Percentiles rank a stretch among this genome's conserved stretches.
Evolutionary conservation across 2,113 vertebrate genomes (phyloP).

Genomic region (Paracyprichromis sp.): DNA sequence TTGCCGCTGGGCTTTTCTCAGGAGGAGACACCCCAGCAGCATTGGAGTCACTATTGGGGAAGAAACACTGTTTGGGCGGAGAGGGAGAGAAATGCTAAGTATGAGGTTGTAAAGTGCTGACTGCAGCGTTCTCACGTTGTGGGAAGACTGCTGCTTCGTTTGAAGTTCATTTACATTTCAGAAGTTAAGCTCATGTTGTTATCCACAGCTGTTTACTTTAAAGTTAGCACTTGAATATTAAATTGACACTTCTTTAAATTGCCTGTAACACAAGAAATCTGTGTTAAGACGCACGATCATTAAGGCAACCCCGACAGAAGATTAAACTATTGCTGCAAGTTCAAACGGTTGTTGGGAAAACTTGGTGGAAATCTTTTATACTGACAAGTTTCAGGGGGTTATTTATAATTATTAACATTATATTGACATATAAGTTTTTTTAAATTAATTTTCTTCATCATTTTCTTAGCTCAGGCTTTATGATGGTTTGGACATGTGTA

Average conservation of each 20-base stretch:
- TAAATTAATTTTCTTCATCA: fast-evolving
- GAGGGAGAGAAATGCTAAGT: background rate
- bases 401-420: background rate
- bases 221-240: background rate
- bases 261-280: background rate
- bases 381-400: background rate
- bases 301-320: background rate
- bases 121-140: background rate
- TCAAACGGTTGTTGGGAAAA: fast-evolving
- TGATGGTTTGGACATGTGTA: background rate
- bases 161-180: constrained; percentile 4
- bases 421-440: background rate
- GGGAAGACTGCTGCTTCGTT: background rate
- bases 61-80: background rate
- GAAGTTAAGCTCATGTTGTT: background rate
- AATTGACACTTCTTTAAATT: background rate
- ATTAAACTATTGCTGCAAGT: background rate
- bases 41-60: background rate
- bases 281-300: background rate
- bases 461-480: background rate
- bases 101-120: constrained; percentile 8
- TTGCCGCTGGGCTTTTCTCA: background rate
- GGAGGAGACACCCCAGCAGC: background rate
- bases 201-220: background rate
- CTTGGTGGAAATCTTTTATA: background rate